Evolutionary conservation across 1,140 invertebrate genomes (phyloP).

Genomic region (Procambarus virginalis): DNA sequence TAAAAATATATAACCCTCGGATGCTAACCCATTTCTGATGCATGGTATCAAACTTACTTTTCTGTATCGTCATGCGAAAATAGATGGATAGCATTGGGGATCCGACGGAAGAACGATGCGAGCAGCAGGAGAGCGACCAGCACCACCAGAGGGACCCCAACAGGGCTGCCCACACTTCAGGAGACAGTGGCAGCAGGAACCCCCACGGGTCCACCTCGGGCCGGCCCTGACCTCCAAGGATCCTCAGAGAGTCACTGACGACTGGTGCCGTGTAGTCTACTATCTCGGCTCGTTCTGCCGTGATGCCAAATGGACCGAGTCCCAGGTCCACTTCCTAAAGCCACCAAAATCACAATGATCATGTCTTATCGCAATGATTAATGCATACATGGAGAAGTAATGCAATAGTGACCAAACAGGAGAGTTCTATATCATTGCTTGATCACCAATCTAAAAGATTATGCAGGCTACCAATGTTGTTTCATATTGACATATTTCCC

Average conservation of each 20-base stretch:
- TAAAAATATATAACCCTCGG: too few species aligned
- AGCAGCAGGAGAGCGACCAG: not conserved
- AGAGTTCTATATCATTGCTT: too few species aligned
- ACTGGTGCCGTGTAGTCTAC: not conserved
- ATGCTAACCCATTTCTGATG: too few species aligned
- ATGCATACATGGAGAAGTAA: too few species aligned
- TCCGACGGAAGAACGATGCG: not conserved
- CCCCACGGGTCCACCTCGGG: not conserved
- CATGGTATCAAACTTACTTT: not conserved
- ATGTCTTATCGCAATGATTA: too few species aligned
- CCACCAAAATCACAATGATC: too few species aligned
- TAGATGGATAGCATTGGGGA: not conserved
- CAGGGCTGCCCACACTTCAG: not conserved
- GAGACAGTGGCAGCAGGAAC: not conserved
- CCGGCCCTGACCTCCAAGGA: not conserved
- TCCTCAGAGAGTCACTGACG: not conserved
- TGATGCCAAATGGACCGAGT: not conserved
- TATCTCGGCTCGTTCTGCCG: not conserved
- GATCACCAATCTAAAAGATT: too few species aligned
- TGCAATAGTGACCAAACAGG: too few species aligned
- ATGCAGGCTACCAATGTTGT: too few species aligned
- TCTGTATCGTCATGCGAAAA: not conserved
- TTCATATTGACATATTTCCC: too few species aligned
- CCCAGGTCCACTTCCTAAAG: not conserved
- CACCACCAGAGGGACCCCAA: not conserved